These are phyloP conservation scores for Creontiades dilutus DNA, from an alignment of 2,888 invertebrate species.

Conservation along the genomic window DNA sequence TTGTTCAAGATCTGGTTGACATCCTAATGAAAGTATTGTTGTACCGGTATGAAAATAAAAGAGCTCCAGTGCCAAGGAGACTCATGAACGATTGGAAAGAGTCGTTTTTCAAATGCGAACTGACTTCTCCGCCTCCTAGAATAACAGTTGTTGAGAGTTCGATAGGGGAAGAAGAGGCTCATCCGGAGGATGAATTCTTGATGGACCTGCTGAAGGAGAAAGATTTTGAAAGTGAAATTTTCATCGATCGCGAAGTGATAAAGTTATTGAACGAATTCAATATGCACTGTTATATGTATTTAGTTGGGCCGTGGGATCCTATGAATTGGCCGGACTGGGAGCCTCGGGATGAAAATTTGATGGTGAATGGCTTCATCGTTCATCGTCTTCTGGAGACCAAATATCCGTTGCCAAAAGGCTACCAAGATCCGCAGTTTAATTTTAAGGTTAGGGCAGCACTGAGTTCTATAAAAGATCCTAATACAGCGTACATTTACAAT, in stretches of 20 bases:
- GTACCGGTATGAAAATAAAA: slow-evolving; percentile 54
- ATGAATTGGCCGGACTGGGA: slow-evolving; percentile 60
- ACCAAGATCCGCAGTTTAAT: slow-evolving; percentile 62
- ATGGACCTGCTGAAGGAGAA: background rate
- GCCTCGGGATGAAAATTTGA: slow-evolving; percentile 27
- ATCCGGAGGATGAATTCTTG: slow-evolving; percentile 52
- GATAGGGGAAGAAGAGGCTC: slow-evolving; percentile 42
- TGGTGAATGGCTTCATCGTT: slow-evolving; percentile 63
- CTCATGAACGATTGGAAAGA: slow-evolving; percentile 70
- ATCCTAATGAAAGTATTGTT: slow-evolving; percentile 41
- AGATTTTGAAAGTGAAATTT: slow-evolving; percentile 51
- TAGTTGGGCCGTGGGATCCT: slow-evolving; percentile 62
- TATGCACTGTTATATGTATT: slow-evolving; percentile 67
- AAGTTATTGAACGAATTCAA: slow-evolving; percentile 57
- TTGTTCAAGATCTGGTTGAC: slow-evolving; percentile 64
- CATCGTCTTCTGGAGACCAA: slow-evolving; percentile 67
- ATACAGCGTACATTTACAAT: slow-evolving; percentile 62
- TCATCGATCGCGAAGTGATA: slow-evolving; percentile 39
- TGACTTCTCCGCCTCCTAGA: slow-evolving; percentile 38
- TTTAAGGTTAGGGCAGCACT: slow-evolving; percentile 55
- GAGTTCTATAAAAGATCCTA: slow-evolving; percentile 54
- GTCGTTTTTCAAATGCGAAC: slow-evolving; percentile 44
- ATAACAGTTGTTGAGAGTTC: slow-evolving; percentile 48
- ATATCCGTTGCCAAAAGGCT: slow-evolving; percentile 63
- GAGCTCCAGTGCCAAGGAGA: slow-evolving; percentile 43